Base-by-base conservation (phyloP, 2,888 invertebrate species). In the Timema cristinae region DNA sequence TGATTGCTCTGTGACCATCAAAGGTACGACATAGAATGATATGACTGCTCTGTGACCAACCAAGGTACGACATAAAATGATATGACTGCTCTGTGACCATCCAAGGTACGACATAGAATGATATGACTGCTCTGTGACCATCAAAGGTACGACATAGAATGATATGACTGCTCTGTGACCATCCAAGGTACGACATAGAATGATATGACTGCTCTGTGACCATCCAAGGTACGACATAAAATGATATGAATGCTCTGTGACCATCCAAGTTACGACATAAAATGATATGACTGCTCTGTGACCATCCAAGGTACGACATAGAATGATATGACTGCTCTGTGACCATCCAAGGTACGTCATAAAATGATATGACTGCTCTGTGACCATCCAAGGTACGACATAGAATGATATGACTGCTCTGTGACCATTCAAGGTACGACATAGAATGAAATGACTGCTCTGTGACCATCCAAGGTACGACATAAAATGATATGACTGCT, bases 21-120 rank as follows among this genome's bases (percentile, higher is more conserved):
- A 50, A 73, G 73, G 69, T 73, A 71, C 67, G 71, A 71, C 54
- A n/a, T n/a, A n/a, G n/a, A n/a, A n/a, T n/a, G n/a, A n/a, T 32
- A 1, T 32, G 32, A 32, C 4, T 32, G 32, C 32, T 32, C 32
- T 32, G 32, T 32, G 32, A 32, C 13, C 10, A 56, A 32, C 59
- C 15, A 50, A 73, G 73, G 69, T 73, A 71, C 67, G 71, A 71
- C 54, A n/a, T n/a, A n/a, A n/a, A n/a, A n/a, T n/a, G n/a, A n/a
- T 32, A 1, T 32, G 32, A 32, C 4, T 32, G 32, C 32, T 32
- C 32, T 32, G 32, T 32, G 32, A 32, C 13, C 10, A 56, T 2
- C 59, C 15, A 50, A 73, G 73, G 69, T 73, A 71, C 67, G 71
- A 71, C 54, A n/a, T n/a, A n/a, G n/a, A n/a, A n/a, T n/a, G n/a